Percentiles rank a stretch among this genome's conserved stretches.
These are phyloP conservation scores for Urocynchramus pylzowi DNA, from an alignment of 2,113 vertebrate species.

Conservation along the genomic window DNA sequence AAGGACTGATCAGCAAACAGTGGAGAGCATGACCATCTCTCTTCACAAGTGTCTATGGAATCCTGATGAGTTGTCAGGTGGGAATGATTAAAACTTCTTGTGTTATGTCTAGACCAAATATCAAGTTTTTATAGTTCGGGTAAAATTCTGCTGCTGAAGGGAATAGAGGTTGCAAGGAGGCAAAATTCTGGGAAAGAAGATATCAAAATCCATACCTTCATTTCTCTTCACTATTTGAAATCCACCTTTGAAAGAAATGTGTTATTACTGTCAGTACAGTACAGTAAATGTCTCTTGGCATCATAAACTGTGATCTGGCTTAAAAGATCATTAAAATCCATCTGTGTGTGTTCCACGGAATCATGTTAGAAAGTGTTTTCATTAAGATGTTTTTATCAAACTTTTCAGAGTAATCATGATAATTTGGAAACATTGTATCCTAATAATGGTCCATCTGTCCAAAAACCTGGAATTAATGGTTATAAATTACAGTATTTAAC, in stretches of 20 bases:
- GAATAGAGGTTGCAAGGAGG: neutral
- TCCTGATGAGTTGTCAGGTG: neutral
- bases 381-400: neutral
- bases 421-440: neutral
- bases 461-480: neutral
- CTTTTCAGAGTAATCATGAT: neutral
- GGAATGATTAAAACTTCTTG: neutral
- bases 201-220: neutral
- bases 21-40: neutral
- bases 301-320: neutral
- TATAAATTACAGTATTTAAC: neutral
- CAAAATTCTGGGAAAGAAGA: neutral
- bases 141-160: neutral
- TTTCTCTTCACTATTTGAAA: neutral
- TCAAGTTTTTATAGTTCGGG: neutral
- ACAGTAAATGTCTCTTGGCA: neutral
- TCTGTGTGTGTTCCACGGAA: neutral
- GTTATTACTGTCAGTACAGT: neutral
- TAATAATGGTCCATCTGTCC: neutral
- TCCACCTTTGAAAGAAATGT: neutral
- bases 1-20: neutral
- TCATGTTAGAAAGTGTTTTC: neutral
- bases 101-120: neutral
- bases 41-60: neutral
- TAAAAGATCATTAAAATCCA: neutral